phyloP scores from a whole-genome alignment of 2,797 vertebrate species.

The Dermochelys coriacea region DNA sequence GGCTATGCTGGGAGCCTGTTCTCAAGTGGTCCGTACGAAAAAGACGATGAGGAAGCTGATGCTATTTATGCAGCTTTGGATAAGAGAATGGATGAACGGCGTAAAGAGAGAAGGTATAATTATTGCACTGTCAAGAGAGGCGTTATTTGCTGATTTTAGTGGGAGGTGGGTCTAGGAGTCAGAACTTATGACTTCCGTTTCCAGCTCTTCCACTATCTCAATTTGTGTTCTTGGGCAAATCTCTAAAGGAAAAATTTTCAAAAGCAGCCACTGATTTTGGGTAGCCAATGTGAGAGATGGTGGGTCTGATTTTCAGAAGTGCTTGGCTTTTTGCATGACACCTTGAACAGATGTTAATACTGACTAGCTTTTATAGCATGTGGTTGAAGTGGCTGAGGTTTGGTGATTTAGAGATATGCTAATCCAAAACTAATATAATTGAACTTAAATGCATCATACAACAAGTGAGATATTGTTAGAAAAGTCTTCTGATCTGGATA shows the following conservation, averaged over 20 bases:
- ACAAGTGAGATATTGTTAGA: neutral
- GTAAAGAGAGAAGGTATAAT: constrained; percentile 93
- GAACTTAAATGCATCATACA: neutral
- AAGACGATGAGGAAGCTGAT: constrained; percentile 98
- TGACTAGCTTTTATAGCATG: neutral
- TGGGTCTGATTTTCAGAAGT: neutral
- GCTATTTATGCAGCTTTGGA: constrained; percentile 96
- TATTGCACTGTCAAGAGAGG: fast-evolving
- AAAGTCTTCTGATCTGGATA: neutral
- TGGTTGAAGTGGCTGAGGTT: neutral
- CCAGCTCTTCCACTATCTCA: neutral
- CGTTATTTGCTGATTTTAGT: neutral
- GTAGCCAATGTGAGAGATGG: neutral
- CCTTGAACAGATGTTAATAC: neutral
- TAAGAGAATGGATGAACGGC: constrained; percentile 98
- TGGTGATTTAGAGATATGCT: neutral
- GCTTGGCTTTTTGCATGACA: neutral
- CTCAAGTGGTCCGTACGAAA: constrained; percentile 97
- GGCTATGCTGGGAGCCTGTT: constrained; percentile 98
- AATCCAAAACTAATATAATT: neutral
- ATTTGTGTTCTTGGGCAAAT: neutral
- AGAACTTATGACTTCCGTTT: neutral
- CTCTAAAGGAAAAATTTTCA: fast-evolving
- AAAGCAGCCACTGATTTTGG: fast-evolving
- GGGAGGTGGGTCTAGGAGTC: neutral